Base-by-base conservation (phyloP, 2,888 invertebrate species). In the Zaprionus obscuricornis region DNA sequence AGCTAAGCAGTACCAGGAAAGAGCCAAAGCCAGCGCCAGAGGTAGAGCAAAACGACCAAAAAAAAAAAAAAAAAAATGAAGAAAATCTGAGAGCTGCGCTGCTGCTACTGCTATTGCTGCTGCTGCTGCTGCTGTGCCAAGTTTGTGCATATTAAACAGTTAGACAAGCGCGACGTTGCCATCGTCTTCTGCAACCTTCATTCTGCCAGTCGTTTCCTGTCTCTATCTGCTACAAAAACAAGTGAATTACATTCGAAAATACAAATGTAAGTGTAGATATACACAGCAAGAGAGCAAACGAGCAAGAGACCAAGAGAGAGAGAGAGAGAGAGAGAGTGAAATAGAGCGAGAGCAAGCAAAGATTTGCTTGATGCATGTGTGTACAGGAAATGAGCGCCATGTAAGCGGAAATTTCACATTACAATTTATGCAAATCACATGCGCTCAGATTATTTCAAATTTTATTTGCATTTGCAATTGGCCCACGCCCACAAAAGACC, bases 371-470 rank as follows among this genome's bases (percentile, higher is more conserved):
- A n/a, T 37, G 39, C 33, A 34, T 54, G 55, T 57, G 56, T 49
- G 56, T 66, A 52, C 66, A 66, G 70, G 66, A 82, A 86, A 73
- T 79, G 68, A 78, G 69, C 74, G 63, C 47, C 82, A 82, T 77
- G 78, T 77, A 69, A 83, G 66, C 77, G 73, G 85, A 77, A 83
- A 85, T 86, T 84, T 69, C 81, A 67, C 71, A 77, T 86, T 66
- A 79, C 70, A 85, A 85, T 83, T 87, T 86, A 86, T 84, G 84
- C 84, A 87, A 84, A 86, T 85, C 84, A 74, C 73, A 85, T 71
- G 56, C 60, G 51, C 60, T 65, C 65, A 66, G 10, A 29, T 5
- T 29, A 6, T 29, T 29, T 29, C 3, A n/a, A 3, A 29, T 29
- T 29, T 29, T 6, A 55, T 22, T 27, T 27, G 4, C 4, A 22